Conservation (phyloP, 2,113 vertebrate species). For the Mastomys coucha region DNA sequence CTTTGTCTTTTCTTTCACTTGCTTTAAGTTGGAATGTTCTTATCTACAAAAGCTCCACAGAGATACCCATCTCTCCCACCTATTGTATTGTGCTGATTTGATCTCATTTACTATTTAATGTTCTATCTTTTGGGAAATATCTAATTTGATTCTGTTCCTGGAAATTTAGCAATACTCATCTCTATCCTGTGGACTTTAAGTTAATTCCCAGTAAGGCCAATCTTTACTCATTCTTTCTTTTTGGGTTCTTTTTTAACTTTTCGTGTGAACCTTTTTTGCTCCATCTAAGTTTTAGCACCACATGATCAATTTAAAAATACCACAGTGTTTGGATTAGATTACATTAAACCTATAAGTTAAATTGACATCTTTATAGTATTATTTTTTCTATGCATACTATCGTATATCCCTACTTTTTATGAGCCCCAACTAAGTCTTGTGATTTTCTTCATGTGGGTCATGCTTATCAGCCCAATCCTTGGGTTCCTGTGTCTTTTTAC, state of each 20-base stretch:
- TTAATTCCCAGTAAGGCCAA: neutral
- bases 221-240: neutral
- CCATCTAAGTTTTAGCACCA: neutral
- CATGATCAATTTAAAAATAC: neutral
- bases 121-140: neutral
- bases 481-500: neutral
- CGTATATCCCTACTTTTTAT: neutral
- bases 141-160: slow-evolving; percentile 1
- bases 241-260: neutral
- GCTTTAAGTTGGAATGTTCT: neutral
- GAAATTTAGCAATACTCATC: neutral
- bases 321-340: neutral
- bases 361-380: neutral
- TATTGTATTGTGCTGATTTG: neutral
- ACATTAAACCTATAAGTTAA: neutral
- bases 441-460: neutral
- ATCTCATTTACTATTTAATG: neutral
- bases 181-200: neutral
- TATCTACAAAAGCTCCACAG: neutral
- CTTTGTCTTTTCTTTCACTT: neutral
- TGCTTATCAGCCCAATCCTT: neutral
- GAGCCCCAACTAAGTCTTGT: neutral
- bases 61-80: neutral
- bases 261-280: slow-evolving; percentile 16
- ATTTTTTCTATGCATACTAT: neutral